These are phyloP conservation scores for Chesias legatella DNA, from an alignment of 2,888 invertebrate genomes.

Conservation along the genomic window DNA sequence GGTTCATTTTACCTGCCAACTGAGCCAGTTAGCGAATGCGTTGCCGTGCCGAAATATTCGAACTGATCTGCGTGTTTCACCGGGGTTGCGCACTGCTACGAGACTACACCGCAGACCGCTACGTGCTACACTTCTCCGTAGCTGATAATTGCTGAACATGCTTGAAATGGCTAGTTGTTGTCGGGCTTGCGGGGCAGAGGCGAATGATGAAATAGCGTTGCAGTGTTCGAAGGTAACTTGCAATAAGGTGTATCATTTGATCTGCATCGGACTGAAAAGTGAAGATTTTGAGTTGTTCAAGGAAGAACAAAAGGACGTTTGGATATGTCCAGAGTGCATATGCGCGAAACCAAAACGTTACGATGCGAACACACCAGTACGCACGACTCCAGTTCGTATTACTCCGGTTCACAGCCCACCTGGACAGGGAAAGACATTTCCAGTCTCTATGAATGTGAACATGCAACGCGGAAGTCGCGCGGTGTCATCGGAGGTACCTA, in stretches of 20 bases:
- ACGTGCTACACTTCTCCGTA: no score
- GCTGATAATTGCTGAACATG: no score
- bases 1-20: no score
- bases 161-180: background rate
- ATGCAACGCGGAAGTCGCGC: background rate
- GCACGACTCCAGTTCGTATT: background rate
- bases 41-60: no score
- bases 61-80: no score
- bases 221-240: constrained; percentile 8
- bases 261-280: constrained; percentile 8
- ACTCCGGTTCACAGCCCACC: background rate
- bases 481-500: background rate
- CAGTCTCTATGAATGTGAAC: no score
- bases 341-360: constrained; percentile 6
- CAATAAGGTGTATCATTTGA: constrained; percentile 9
- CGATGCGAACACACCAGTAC: constrained; percentile 5
- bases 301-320: constrained; percentile 3
- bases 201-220: constrained; percentile 3
- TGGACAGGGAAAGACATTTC: no score
- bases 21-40: no score
- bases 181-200: constrained; percentile 4
- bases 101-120: no score
- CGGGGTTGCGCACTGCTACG: no score
- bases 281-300: constrained; percentile 4
- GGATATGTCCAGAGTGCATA: constrained; percentile 14